Percentiles rank a stretch among this genome's conserved stretches.
Evolutionary conservation across 2,888 invertebrate genomes (phyloP).

Genomic region (Melanostoma scalare): DNA sequence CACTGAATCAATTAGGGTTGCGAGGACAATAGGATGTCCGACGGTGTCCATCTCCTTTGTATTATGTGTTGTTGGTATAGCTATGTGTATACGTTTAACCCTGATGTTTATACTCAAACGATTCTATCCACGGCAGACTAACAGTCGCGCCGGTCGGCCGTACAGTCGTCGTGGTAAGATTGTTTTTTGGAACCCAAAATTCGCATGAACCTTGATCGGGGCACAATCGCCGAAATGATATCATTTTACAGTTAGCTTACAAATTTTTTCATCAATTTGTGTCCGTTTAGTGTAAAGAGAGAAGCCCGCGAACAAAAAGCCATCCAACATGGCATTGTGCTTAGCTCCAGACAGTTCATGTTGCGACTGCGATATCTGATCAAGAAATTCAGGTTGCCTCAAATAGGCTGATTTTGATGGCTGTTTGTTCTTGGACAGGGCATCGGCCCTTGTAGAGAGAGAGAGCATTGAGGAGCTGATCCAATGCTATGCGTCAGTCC

Average conservation of each 20-base stretch:
- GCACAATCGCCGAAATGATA: conserved; percentile 69
- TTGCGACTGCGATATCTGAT: conserved; percentile 30
- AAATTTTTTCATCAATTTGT: conserved; percentile 75
- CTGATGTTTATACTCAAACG: too few species aligned
- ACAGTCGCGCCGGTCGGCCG: conserved; percentile 53
- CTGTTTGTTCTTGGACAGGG: conserved; percentile 23
- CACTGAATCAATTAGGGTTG: conserved; percentile 81
- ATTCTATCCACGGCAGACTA: conserved; percentile 61
- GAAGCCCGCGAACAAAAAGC: conserved; percentile 59
- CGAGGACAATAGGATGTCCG: conserved; percentile 74
- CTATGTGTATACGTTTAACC: background rate
- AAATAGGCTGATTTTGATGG: background rate
- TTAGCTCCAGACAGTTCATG: conserved; percentile 41
- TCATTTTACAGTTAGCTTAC: conserved; percentile 74
- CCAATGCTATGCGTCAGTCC: conserved; percentile 36
- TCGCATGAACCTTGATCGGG: conserved; percentile 53
- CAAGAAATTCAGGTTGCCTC: conserved; percentile 25
- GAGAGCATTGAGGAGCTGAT: conserved; percentile 16
- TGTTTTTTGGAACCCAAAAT: conserved; percentile 48
- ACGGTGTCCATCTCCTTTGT: conserved; percentile 70
- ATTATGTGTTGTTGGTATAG: conserved; percentile 35
- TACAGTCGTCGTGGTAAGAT: background rate
- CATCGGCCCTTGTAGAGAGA: conserved; percentile 45
- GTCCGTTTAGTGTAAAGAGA: conserved; percentile 73
- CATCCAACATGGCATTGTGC: conserved; percentile 53